phyloP scores from a whole-genome alignment of 2,888 invertebrate species.

The Lithophane semibrunnea region DNA sequence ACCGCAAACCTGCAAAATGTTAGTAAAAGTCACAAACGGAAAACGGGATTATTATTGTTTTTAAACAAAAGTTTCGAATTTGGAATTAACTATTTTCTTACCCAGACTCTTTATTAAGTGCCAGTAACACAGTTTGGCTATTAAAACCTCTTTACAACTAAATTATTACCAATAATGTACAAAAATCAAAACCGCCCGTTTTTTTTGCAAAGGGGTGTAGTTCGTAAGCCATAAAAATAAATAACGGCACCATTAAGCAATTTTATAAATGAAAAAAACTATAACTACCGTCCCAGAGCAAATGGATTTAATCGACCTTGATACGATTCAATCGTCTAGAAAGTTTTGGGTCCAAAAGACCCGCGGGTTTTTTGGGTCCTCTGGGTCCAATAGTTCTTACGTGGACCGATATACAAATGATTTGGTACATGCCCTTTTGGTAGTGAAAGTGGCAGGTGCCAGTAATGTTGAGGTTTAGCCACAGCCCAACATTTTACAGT shows the following conservation, averaged over 20 bases:
- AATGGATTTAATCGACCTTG: constrained; percentile 55
- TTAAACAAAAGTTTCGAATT: no score
- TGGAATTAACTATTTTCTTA: no score
- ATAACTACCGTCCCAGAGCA: not conserved
- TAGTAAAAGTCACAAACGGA: no score
- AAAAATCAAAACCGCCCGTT: no score
- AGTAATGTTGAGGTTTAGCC: not conserved
- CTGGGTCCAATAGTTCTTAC: constrained; percentile 2
- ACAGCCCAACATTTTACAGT: not conserved
- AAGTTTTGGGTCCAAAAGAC: constrained; percentile 42
- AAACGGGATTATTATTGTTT: no score
- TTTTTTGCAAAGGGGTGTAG: no score
- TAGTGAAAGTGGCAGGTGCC: constrained; percentile 19
- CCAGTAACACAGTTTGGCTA: no score
- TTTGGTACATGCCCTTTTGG: not conserved
- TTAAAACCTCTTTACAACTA: no score
- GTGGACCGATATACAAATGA: constrained; percentile 10
- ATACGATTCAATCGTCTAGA: constrained; percentile 40
- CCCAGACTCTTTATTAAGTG: no score
- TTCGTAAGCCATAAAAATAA: constrained; percentile 30
- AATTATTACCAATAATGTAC: no score
- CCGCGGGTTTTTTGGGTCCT: constrained; percentile 5
- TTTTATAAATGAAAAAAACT: constrained; percentile 21
- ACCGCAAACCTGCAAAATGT: no score
- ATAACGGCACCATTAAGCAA: constrained; percentile 16